Conservation (phyloP, 2,113 vertebrate genomes). For the Apodemus speciosus region DNA sequence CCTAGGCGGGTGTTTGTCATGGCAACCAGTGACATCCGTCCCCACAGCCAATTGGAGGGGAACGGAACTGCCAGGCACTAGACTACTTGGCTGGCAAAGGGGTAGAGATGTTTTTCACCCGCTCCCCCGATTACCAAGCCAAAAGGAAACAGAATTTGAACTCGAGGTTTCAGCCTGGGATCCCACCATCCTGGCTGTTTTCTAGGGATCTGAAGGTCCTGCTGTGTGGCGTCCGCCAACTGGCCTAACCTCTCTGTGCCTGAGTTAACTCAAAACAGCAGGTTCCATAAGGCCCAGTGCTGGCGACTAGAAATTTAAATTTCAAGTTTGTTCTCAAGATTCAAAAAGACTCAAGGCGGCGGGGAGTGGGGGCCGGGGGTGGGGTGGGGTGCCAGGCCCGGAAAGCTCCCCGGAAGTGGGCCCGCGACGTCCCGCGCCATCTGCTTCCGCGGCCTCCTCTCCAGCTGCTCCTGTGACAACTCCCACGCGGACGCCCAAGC, state of each 20-base stretch:
- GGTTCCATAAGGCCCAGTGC: neutral
- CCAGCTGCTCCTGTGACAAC: neutral
- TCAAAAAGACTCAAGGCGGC: neutral
- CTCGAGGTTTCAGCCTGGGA: neutral
- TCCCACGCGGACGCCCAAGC: neutral
- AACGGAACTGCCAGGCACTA: neutral
- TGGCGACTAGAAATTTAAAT: neutral
- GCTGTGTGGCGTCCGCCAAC: neutral
- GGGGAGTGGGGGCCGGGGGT: neutral
- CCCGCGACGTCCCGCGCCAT: constrained; percentile 51
- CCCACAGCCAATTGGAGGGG: constrained; percentile 57
- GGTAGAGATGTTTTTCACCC: neutral
- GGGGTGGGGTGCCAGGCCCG: neutral
- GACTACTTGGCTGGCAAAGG: neutral
- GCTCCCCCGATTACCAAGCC: neutral
- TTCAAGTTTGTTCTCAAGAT: neutral
- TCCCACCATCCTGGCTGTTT: neutral
- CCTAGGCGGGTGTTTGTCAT: constrained; percentile 69
- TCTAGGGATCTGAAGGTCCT: neutral
- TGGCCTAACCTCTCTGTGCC: neutral
- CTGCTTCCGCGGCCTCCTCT: constrained; percentile 47
- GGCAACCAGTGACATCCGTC: constrained; percentile 81
- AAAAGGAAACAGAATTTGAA: neutral
- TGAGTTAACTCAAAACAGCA: neutral
- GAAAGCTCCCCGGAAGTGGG: neutral